Base-by-base conservation (phyloP, 2,113 vertebrate genomes). In the Athene noctua region DNA sequence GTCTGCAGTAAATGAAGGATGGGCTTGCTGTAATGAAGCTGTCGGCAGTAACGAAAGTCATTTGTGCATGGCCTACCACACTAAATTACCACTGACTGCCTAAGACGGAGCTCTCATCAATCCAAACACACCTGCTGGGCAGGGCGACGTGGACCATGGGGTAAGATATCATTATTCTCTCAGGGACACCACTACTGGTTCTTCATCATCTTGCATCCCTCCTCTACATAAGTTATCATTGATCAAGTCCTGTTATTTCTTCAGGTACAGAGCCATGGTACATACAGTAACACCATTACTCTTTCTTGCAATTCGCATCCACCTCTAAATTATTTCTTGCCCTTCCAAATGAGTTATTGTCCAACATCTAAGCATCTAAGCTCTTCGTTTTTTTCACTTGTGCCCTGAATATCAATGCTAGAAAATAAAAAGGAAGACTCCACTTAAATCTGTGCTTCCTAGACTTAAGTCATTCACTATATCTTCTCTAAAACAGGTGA, bases 221-320 rank as follows among this genome's bases (percentile, higher is more conserved):
- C 55, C 52, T 80, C 59, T 86, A 78, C 86, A 42, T 62, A 94
- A 91, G 73, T 94, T 93, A 85, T 93, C 96, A 97, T 97, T 96
- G 97, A 98, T 98, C 97, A 97, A 96, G 84, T 71, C 93, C 88
- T 36, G 36, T 96, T 98, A 94, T 97, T 98, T 97, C 74, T 98
- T 90, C 86, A 66, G 58, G 79, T 97, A 68, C 49, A 91, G 63
- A 97, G 87, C 92, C 86, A 57, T 57, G 86, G 81, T 97, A 95
- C 81, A 81, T 63, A 89, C 57, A 96, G 90, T 86, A 95, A 86
- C 68, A 91, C 84, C 95, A 96, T 98, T 92, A 96, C 57, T 97
- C 95, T 98, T 97, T 75, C 75, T 94, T 91, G 74, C 57, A 83
- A 59, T 61, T 97, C 96, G 42, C 90, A 96, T 93, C 80, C 86